Percentiles rank a stretch among this genome's conserved stretches.
Evolutionary conservation across 2,888 invertebrate genomes (phyloP).

Genomic region (Allacma fusca): DNA sequence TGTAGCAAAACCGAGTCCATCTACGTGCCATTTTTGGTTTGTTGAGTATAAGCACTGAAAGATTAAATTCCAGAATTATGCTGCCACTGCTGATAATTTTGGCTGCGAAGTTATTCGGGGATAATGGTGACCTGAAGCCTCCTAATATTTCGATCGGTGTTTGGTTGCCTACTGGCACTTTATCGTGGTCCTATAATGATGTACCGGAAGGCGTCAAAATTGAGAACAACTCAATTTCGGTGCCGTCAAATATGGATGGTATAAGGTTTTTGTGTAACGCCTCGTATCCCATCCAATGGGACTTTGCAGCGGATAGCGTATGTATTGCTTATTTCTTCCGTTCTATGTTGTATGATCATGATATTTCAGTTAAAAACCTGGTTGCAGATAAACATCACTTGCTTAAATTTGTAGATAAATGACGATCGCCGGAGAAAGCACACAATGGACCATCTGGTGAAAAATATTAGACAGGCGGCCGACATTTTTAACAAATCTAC

Average conservation of each 20-base stretch:
- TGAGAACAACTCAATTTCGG: not conserved
- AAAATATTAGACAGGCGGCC: not conserved
- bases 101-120: not conserved
- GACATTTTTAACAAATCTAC: conserved; percentile 37
- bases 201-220: not conserved
- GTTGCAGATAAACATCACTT: no score
- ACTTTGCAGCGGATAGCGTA: conserved; percentile 25
- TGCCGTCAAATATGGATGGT: not conserved
- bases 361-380: no score
- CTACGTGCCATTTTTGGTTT: no score
- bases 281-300: conserved; percentile 34
- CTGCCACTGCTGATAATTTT: not conserved
- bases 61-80: no score
- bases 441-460: not conserved
- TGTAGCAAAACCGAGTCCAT: no score
- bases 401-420: not conserved
- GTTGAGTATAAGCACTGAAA: no score
- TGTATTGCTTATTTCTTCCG: not conserved
- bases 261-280: conserved; percentile 30
- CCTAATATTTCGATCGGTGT: not conserved
- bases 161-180: not conserved
- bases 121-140: not conserved
- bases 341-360: no score
- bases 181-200: not conserved
- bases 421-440: not conserved